Conservation (phyloP, 2,888 invertebrate genomes). For the Volucella inflata region DNA sequence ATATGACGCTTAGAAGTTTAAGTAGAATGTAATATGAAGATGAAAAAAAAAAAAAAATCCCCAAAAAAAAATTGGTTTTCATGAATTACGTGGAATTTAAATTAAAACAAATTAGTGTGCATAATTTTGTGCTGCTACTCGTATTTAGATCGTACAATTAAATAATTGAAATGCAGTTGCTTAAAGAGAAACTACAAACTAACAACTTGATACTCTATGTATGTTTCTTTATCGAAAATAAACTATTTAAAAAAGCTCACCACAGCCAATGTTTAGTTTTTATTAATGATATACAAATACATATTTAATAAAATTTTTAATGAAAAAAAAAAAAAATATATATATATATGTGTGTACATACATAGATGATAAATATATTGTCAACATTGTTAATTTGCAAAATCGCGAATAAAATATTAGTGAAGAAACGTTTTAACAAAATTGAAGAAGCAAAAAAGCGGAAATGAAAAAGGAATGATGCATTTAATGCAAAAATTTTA, state of each 20-base stretch:
- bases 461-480: slow-evolving; percentile 9
- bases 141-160: slow-evolving; percentile 4
- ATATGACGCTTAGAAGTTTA: slow-evolving; percentile 19
- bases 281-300: slow-evolving; percentile 39
- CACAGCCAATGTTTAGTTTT: slow-evolving; percentile 65
- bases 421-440: neutral
- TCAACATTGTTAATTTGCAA: slow-evolving; percentile 22
- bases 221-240: slow-evolving; percentile 14
- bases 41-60: no score
- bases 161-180: slow-evolving; percentile 7
- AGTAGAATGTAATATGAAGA: slow-evolving; percentile 1
- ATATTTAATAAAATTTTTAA: slow-evolving; percentile 28
- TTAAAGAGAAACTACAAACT: neutral
- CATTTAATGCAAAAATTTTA: slow-evolving; percentile 67
- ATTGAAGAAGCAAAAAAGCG: slow-evolving; percentile 6
- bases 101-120: slow-evolving; percentile 16
- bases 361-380: neutral
- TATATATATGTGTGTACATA: no score
- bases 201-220: slow-evolving; percentile 7
- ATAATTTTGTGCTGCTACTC: slow-evolving; percentile 24
- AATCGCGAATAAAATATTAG: slow-evolving; percentile 19
- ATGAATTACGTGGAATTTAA: neutral
- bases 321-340: slow-evolving; percentile 31
- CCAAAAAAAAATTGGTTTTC: slow-evolving; percentile 10
- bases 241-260: slow-evolving; percentile 55